Conservation (phyloP, 2,797 vertebrate genomes). For the Gymnothorax reevesii region DNA sequence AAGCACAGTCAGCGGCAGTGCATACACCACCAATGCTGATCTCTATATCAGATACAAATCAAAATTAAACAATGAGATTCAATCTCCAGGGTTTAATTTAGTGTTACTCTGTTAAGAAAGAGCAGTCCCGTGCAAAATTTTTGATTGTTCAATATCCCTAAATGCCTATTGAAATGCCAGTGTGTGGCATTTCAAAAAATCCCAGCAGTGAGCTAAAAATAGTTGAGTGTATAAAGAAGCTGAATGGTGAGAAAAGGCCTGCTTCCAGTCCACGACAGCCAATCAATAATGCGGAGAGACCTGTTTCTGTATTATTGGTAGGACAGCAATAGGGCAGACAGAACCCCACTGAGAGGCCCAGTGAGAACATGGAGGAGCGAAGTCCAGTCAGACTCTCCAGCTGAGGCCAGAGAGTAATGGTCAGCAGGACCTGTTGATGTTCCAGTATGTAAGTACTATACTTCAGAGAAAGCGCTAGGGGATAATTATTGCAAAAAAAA, state of each 20-base stretch:
- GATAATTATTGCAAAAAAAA: too few species aligned
- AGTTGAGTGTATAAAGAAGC: background rate
- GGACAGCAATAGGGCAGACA: background rate
- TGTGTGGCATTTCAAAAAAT: background rate
- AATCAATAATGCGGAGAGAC: conserved; percentile 44
- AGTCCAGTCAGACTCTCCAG: background rate
- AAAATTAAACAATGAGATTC: background rate
- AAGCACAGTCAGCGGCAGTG: background rate
- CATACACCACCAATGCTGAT: background rate
- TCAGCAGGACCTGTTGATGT: too few species aligned
- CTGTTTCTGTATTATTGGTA: conserved; percentile 22
- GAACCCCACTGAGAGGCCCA: background rate
- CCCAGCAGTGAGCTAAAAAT: conserved; percentile 1
- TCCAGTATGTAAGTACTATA: too few species aligned
- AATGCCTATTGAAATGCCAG: conserved; percentile 2
- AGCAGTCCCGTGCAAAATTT: background rate
- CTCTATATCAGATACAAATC: background rate
- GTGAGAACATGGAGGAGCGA: background rate
- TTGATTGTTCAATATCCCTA: background rate
- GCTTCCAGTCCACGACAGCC: conserved; percentile 7
- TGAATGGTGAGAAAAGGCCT: background rate
- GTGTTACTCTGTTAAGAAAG: background rate
- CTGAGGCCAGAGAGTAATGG: too few species aligned
- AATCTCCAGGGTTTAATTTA: background rate
- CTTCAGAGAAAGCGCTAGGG: too few species aligned